Evolutionary conservation across 2,113 vertebrate species (phyloP).

Genomic region (Thinocorus orbignyianus): DNA sequence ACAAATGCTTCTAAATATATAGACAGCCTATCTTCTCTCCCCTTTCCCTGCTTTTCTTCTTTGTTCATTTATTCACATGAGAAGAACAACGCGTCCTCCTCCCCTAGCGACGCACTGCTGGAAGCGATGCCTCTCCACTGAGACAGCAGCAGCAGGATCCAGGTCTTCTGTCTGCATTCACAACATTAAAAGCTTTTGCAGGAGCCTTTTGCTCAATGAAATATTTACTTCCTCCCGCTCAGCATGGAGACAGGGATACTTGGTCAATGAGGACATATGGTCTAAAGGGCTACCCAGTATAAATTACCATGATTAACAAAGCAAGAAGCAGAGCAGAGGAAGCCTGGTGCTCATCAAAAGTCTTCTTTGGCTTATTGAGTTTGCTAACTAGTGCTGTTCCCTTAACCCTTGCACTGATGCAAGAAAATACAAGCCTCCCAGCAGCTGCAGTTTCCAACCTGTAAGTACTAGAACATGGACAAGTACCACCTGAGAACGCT

Average conservation of each 20-base stretch:
- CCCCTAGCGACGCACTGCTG: neutral
- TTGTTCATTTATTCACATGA: constrained; percentile 21
- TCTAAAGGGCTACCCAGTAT: neutral
- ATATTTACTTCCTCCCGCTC: constrained; percentile 26
- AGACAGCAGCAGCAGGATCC: neutral
- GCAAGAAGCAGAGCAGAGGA: neutral
- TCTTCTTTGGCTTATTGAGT: neutral
- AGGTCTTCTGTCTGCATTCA: neutral
- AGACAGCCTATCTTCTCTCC: neutral
- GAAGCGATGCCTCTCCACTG: neutral
- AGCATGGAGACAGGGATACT: neutral
- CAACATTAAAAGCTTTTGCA: constrained; percentile 10
- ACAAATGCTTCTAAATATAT: constrained; percentile 46
- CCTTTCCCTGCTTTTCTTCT: neutral
- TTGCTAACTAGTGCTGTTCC: neutral
- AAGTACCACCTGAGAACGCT: neutral
- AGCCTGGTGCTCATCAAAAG: neutral
- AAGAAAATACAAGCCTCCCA: neutral
- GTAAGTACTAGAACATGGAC: neutral
- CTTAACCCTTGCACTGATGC: neutral
- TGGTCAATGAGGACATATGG: neutral
- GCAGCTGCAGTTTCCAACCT: neutral
- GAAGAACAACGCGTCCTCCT: constrained; percentile 23
- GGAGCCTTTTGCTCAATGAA: constrained; percentile 21
- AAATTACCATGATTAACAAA: neutral